These are phyloP conservation scores for Gryon sp. DNA, from an alignment of 1,140 invertebrate genomes.

Conservation along the genomic window DNA sequence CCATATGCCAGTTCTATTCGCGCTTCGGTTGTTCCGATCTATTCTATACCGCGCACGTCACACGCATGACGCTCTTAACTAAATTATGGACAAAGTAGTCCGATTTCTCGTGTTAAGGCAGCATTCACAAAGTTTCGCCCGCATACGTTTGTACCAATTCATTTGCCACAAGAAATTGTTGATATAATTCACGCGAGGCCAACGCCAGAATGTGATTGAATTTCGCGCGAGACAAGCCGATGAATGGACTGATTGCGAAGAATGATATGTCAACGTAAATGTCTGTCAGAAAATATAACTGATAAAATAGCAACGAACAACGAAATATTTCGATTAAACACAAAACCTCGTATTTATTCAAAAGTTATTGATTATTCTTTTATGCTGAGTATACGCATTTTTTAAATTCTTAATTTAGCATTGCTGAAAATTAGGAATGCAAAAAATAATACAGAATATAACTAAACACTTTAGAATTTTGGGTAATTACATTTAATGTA, in stretches of 20 bases:
- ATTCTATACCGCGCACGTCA: slow-evolving; percentile 78
- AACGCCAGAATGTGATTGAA: slow-evolving; percentile 38
- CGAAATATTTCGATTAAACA: too few species aligned
- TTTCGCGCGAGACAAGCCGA: slow-evolving; percentile 15
- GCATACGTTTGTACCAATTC: slow-evolving; percentile 55
- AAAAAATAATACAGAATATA: too few species aligned
- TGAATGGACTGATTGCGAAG: slow-evolving; percentile 11
- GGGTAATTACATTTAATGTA: too few species aligned
- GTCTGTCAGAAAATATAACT: too few species aligned
- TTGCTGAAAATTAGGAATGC: too few species aligned
- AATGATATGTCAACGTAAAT: slow-evolving; percentile 8
- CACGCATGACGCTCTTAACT: slow-evolving; percentile 79
- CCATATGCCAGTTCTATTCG: slow-evolving; percentile 78
- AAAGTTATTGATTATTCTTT: too few species aligned
- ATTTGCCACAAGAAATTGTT: slow-evolving; percentile 61
- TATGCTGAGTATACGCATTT: too few species aligned
- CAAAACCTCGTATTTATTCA: too few species aligned
- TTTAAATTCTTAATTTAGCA: too few species aligned
- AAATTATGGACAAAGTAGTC: slow-evolving; percentile 79
- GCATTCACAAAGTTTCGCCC: slow-evolving; percentile 64
- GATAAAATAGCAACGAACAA: too few species aligned
- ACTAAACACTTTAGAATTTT: too few species aligned
- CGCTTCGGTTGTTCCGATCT: slow-evolving; percentile 79
- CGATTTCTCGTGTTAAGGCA: slow-evolving; percentile 67
- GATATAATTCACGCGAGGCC: slow-evolving; percentile 47